phyloP scores from a whole-genome alignment of 2,113 vertebrate species.

The Vicugna pacos region DNA sequence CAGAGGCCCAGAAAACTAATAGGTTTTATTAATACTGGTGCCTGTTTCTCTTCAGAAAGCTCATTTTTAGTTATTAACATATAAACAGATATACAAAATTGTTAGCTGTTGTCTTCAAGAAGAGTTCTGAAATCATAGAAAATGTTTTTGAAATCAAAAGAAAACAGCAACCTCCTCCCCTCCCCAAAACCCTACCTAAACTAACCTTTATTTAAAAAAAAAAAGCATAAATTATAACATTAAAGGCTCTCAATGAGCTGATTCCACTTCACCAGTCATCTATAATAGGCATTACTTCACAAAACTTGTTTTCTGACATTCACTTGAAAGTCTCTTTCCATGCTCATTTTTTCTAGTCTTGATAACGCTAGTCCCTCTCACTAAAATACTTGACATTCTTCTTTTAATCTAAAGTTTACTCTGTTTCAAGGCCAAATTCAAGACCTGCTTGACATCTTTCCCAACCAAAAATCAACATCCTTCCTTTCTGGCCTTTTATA shows the following conservation, averaged over 20 bases:
- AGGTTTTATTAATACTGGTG: background rate
- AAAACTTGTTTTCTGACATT: slow-evolving; percentile 16
- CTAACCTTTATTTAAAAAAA: background rate
- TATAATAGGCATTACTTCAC: background rate
- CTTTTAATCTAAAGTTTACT: slow-evolving; percentile 18
- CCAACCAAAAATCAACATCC: background rate
- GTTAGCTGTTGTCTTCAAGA: background rate
- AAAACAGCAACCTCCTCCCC: background rate
- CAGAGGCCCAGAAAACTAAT: background rate
- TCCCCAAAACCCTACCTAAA: background rate
- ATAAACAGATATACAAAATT: slow-evolving; percentile 14
- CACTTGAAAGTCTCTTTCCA: background rate
- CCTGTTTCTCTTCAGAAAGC: slow-evolving; percentile 10
- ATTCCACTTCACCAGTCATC: background rate
- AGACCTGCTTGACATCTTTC: slow-evolving; percentile 22
- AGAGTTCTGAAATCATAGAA: slow-evolving; percentile 28
- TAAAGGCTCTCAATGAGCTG: background rate
- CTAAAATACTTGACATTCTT: background rate
- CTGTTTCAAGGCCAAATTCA: slow-evolving; percentile 9
- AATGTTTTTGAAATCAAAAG: slow-evolving; percentile 9
- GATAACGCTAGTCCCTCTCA: background rate
- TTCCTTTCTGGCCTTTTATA: background rate
- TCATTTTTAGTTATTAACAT: background rate
- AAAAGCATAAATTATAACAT: background rate
- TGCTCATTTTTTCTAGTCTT: background rate